Conservation (phyloP, 2,113 vertebrate genomes). For the Pluvialis apricaria region DNA sequence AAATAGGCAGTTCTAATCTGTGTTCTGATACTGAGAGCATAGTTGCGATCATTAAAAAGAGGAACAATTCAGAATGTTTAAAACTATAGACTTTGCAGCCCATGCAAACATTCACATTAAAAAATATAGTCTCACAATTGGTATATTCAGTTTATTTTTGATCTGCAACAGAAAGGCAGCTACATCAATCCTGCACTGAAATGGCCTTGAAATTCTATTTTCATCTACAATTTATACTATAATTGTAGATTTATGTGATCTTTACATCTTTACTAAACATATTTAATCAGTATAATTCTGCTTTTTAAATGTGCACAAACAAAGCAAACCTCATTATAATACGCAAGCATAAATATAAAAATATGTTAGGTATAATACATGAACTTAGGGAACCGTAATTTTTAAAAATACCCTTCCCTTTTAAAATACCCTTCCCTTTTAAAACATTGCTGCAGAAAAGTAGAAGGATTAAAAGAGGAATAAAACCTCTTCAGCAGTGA, state of each 20-base stretch:
- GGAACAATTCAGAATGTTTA: neutral
- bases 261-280: neutral
- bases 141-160: neutral
- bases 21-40: neutral
- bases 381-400: neutral
- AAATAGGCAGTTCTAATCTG: neutral
- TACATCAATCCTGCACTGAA: neutral
- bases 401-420: neutral
- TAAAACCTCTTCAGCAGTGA: neutral
- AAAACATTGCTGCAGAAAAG: neutral
- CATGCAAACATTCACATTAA: neutral
- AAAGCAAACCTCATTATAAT: neutral
- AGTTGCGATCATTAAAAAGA: neutral
- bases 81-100: neutral
- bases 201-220: neutral
- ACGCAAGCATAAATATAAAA: neutral
- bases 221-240: neutral
- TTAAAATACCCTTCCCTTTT: neutral
- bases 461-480: neutral
- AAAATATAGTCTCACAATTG: neutral
- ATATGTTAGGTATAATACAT: neutral
- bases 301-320: neutral
- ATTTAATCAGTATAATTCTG: neutral
- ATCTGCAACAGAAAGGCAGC: neutral
- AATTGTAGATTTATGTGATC: neutral